These are phyloP conservation scores for Toxostoma redivivum DNA, from an alignment of 2,113 vertebrate species.

Conservation along the genomic window DNA sequence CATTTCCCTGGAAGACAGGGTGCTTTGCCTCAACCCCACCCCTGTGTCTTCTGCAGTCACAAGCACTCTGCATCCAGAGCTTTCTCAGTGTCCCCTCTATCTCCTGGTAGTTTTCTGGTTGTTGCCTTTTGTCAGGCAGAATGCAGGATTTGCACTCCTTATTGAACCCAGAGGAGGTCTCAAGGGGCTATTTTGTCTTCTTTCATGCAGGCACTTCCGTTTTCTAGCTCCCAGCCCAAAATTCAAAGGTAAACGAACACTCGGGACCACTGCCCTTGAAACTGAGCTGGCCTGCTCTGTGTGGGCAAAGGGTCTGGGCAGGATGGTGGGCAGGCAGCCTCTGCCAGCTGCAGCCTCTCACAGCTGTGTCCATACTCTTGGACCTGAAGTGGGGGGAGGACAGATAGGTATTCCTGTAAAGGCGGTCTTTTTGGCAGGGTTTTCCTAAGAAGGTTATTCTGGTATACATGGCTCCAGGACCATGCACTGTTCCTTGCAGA, in stretches of 20 bases:
- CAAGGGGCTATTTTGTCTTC: neutral
- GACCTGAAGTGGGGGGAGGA: neutral
- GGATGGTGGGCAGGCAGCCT: neutral
- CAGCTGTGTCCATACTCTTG: neutral
- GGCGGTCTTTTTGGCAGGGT: neutral
- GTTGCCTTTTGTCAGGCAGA: neutral
- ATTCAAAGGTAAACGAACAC: neutral
- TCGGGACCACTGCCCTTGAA: accelerated
- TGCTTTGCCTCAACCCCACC: accelerated
- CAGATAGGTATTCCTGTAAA: neutral
- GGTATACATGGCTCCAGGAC: accelerated
- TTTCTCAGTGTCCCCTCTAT: neutral
- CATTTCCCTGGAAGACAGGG: neutral
- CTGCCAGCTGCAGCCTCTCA: neutral
- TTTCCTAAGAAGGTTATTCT: neutral
- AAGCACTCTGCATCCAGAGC: neutral
- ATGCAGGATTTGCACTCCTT: neutral
- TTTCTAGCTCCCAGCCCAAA: neutral
- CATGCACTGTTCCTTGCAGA: neutral
- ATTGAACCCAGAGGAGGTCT: neutral
- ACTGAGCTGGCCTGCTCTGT: neutral
- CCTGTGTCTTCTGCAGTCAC: neutral
- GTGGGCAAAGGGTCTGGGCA: neutral
- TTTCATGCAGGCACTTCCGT: neutral
- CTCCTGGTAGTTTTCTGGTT: neutral